Base-by-base conservation (phyloP, 2,888 invertebrate species). In the Drosophila infuscata region DNA sequence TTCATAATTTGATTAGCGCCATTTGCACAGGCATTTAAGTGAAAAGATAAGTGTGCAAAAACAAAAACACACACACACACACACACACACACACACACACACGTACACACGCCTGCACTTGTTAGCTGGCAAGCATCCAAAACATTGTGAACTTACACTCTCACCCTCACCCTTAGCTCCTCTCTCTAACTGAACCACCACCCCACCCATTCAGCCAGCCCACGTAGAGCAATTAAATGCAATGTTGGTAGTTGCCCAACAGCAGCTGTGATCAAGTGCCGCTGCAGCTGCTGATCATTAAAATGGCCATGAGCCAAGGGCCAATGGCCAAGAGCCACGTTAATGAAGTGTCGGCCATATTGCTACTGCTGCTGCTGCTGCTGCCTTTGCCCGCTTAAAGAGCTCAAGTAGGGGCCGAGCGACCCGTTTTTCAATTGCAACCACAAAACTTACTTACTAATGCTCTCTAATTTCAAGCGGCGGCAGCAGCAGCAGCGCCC, bases 1-100 rank as follows among this genome's bases (percentile, higher is more conserved):
- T 77, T 79, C 74, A 79, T 85, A 83, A 86, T 86, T 86, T 88
- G 86, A 86, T 86, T 86, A 86, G 88, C 82, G 78, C 68, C 82
- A 83, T 77, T 86, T 85, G 81, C 81, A 79, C 54, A 83, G 71
- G 83, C 88, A 88, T 86, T 86, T 88, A 75, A 70, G 70, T 64
- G 86, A 78, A 86, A 86, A 86, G 86, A 86, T 86, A 86, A 88
- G 78, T 74, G 73, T 68, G 66, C 48, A 60, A 56, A 41, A 43
- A 70, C 61, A 66, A 29, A 41, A 41, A 49, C 20, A 62, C 74
- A 71, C 25, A 60, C 36, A 59, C 51, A 65, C 52, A 49, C 29
- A 25, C 20, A 25, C 38, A 63, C 52, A 66, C 52, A n/a, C n/a
- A n/a, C 52, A 49, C 29, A 25, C 20, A 25, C 38, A 63, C 52